Conservation (phyloP, 1,140 invertebrate species). For the Listronotus bonariensis region DNA sequence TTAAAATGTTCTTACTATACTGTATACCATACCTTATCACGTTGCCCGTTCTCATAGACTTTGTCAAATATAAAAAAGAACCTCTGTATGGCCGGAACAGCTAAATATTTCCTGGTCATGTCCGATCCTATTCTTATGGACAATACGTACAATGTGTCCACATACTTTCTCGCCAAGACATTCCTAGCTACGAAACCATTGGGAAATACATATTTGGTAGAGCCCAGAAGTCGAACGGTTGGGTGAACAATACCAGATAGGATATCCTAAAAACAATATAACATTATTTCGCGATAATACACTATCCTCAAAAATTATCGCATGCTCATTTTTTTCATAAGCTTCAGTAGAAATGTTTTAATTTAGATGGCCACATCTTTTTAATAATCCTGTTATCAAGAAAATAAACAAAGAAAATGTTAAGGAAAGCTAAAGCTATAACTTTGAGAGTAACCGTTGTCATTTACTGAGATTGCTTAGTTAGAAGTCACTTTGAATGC, state of each 20-base stretch:
- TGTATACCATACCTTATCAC: slow-evolving; percentile 14
- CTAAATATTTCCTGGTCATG: slow-evolving; percentile 80
- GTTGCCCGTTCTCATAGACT: slow-evolving; percentile 45
- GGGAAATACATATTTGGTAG: slow-evolving; percentile 77
- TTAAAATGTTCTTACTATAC: no score
- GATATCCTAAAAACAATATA: slow-evolving; percentile 61
- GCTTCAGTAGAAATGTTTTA: no score
- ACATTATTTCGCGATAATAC: neutral
- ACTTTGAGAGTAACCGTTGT: no score
- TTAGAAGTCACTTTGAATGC: no score
- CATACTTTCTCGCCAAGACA: slow-evolving; percentile 76
- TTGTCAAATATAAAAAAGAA: slow-evolving; percentile 90
- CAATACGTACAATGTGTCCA: slow-evolving; percentile 80
- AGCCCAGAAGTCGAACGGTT: slow-evolving; percentile 72
- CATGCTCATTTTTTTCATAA: no score
- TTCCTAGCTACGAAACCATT: slow-evolving; percentile 73
- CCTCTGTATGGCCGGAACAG: slow-evolving; percentile 69
- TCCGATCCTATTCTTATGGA: slow-evolving; percentile 80
- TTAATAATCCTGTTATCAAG: no score
- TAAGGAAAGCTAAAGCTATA: no score
- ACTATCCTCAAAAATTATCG: no score
- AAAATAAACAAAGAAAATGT: no score
- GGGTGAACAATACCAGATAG: slow-evolving; percentile 80
- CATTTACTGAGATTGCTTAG: no score
- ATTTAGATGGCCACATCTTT: no score